Percentiles rank a stretch among this genome's conserved stretches.
Conservation (phyloP, 2,797 vertebrate species). For the Odontamblyopus lacepedii region DNA sequence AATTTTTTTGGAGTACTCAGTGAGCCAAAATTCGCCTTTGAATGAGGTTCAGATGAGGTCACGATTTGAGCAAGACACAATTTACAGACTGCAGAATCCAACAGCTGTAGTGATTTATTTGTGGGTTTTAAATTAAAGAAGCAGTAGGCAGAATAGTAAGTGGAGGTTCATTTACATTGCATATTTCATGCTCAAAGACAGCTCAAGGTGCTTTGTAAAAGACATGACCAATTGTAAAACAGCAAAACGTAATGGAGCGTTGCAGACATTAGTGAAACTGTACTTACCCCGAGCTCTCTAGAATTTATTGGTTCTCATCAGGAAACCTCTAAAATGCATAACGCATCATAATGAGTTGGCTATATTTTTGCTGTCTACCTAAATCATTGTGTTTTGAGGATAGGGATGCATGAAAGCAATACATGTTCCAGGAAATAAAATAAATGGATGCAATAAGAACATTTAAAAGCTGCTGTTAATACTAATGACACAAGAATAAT, state of each 20-base stretch:
- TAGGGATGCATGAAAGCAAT: neutral
- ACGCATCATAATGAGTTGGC: neutral
- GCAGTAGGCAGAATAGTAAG: neutral
- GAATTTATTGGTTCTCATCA: constrained; percentile 5
- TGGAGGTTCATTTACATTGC: constrained; percentile 6
- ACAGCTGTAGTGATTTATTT: constrained; percentile 9
- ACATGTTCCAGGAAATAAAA: neutral
- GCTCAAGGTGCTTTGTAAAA: constrained; percentile 6
- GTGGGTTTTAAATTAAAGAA: constrained; percentile 8
- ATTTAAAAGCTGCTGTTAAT: neutral
- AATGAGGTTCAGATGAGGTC: constrained; percentile 23
- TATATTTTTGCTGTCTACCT: neutral
- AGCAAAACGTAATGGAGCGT: constrained; percentile 9
- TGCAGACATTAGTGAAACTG: constrained; percentile 4
- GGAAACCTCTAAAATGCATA: neutral
- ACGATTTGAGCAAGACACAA: neutral
- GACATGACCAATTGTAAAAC: constrained; percentile 10
- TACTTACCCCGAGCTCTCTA: neutral
- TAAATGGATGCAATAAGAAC: neutral
- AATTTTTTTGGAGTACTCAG: constrained; percentile 4
- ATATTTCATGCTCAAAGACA: constrained; percentile 3
- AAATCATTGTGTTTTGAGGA: neutral
- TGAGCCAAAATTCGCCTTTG: constrained; percentile 13
- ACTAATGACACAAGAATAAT: no score
- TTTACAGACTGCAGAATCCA: constrained; percentile 1